A percentile compares a stretch with the other conserved stretches of the same genome.
These are phyloP conservation scores for Pygocentrus nattereri DNA, from an alignment of 2,797 vertebrate genomes.

Conservation along the genomic window DNA sequence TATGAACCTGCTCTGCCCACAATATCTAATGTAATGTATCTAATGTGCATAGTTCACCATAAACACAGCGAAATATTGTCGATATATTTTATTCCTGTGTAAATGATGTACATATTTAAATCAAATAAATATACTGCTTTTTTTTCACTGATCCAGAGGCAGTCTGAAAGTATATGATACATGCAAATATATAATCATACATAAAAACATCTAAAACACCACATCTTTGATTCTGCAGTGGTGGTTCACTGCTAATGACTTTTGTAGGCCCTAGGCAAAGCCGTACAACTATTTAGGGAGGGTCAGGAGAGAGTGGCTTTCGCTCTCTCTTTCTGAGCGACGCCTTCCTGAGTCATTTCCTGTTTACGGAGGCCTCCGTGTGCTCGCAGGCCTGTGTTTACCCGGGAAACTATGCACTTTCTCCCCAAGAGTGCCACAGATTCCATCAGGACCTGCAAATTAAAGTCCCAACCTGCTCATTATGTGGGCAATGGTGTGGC, in stretches of 20 bases:
- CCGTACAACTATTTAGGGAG: slow-evolving; percentile 73
- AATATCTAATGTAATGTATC: background rate
- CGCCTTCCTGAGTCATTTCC: slow-evolving; percentile 85
- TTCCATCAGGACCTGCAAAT: slow-evolving; percentile 82
- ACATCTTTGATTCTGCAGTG: slow-evolving; percentile 6
- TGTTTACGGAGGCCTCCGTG: slow-evolving; percentile 82
- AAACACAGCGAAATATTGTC: background rate
- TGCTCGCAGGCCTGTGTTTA: slow-evolving; percentile 80
- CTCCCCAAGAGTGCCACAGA: slow-evolving; percentile 75
- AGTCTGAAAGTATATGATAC: background rate
- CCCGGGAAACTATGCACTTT: slow-evolving; percentile 78
- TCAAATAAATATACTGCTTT: background rate
- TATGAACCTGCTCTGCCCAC: background rate
- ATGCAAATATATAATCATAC: background rate
- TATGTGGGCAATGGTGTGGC: slow-evolving; percentile 76
- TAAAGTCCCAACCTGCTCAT: slow-evolving; percentile 80
- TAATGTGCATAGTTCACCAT: background rate
- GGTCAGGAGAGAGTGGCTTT: slow-evolving; percentile 75
- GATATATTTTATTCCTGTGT: background rate
- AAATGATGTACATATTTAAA: background rate
- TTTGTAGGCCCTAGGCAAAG: slow-evolving; percentile 60
- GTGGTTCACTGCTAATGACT: slow-evolving; percentile 11
- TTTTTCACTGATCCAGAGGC: background rate
- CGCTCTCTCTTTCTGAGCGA: slow-evolving; percentile 77
- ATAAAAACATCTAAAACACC: slow-evolving; percentile 2